These are phyloP conservation scores for Lithobius niger DNA, from an alignment of 1,140 invertebrate species.

Conservation along the genomic window DNA sequence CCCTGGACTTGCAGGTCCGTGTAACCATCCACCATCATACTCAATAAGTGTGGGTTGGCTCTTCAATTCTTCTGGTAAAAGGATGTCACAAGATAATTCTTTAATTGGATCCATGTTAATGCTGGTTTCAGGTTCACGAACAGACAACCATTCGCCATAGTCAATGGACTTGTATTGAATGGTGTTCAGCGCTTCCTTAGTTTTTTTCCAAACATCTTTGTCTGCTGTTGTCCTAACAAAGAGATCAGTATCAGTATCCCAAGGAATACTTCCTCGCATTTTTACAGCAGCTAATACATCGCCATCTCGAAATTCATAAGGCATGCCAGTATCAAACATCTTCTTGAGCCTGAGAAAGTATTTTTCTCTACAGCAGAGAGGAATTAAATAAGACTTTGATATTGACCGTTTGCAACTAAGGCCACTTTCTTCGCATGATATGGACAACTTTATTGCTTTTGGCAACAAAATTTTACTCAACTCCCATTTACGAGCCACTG, in stretches of 20 bases:
- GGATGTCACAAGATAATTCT: constrained; percentile 9
- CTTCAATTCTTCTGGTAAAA: neutral
- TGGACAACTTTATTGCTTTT: constrained; percentile 8
- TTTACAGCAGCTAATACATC: constrained; percentile 25
- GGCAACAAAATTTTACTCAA: constrained; percentile 12
- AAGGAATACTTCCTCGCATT: constrained; percentile 23
- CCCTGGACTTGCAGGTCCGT: constrained; percentile 24
- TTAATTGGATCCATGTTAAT: constrained; percentile 1
- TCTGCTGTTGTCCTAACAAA: too few relatives aligned
- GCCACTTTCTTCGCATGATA: constrained; percentile 17
- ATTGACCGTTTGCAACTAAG: constrained; percentile 14
- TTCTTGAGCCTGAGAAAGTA: constrained; percentile 12
- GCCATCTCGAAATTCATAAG: constrained; percentile 23
- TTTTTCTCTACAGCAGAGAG: constrained; percentile 18
- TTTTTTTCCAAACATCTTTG: too few relatives aligned
- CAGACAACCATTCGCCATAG: constrained; percentile 16
- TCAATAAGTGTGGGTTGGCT: constrained; percentile 20
- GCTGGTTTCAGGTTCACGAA: constrained; percentile 7
- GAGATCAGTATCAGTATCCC: constrained; percentile 26
- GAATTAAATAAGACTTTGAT: constrained; percentile 4
- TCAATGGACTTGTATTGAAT: constrained; percentile 10
- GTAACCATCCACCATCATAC: constrained; percentile 22
- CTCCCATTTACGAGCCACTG: constrained; percentile 18
- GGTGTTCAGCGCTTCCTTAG: constrained; percentile 16
- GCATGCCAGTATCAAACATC: constrained; percentile 9